Conservation (phyloP, 2,888 invertebrate genomes). For the Agrotis puta region DNA sequence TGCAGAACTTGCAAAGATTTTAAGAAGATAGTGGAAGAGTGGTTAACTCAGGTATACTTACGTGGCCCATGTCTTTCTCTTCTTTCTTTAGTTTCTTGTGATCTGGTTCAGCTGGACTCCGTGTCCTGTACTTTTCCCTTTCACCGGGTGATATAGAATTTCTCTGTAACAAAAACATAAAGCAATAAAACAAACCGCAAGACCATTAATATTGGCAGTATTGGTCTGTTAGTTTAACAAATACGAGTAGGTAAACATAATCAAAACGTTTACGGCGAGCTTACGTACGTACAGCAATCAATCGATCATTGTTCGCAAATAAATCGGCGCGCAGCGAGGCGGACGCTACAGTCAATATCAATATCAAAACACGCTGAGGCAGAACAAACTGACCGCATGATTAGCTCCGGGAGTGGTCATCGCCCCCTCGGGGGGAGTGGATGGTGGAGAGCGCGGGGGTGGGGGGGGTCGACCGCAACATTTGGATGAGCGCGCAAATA, state of each 20-base stretch:
- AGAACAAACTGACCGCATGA: slow-evolving; percentile 91
- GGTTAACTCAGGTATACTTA: slow-evolving; percentile 84
- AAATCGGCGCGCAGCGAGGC: slow-evolving; percentile 89
- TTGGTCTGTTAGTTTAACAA: slow-evolving; percentile 81
- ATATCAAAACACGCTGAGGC: slow-evolving; percentile 91
- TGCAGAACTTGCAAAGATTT: slow-evolving; percentile 5
- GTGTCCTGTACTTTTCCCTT: slow-evolving; percentile 95
- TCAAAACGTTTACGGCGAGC: slow-evolving; percentile 88
- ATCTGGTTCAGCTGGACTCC: slow-evolving; percentile 94
- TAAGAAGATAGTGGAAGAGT: too few species aligned
- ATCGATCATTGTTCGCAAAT: slow-evolving; percentile 91
- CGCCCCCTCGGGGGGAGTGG: slow-evolving; percentile 76
- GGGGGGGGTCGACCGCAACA: slow-evolving; percentile 77
- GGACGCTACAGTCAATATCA: slow-evolving; percentile 89
- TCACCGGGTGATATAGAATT: slow-evolving; percentile 96
- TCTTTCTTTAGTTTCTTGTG: slow-evolving; percentile 95
- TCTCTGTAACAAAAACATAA: slow-evolving; percentile 91
- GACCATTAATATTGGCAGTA: slow-evolving; percentile 72
- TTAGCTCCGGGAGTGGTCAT: slow-evolving; percentile 90
- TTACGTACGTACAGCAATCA: slow-evolving; percentile 88
- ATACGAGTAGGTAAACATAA: slow-evolving; percentile 87
- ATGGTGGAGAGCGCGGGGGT: slow-evolving; percentile 50
- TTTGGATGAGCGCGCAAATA: slow-evolving; percentile 89
- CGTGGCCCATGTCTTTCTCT: slow-evolving; percentile 95
- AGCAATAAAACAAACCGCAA: slow-evolving; percentile 69